Conservation (phyloP, 2,888 invertebrate genomes). For the Heteromyza rotundicornis region DNA sequence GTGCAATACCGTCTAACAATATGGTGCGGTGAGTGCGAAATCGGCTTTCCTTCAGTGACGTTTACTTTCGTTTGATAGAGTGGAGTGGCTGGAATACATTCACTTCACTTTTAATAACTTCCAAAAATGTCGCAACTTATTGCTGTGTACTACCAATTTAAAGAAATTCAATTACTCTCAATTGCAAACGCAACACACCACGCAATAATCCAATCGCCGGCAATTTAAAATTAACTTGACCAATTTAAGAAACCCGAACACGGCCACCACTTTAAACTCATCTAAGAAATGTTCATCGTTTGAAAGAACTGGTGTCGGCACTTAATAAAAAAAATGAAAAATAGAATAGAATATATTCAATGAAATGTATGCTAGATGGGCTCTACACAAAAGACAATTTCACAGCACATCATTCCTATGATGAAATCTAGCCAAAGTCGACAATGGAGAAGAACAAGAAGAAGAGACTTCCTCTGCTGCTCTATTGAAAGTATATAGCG, state of each 20-base stretch:
- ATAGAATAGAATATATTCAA: not conserved
- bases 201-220: slow-evolving; percentile 25
- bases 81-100: no score
- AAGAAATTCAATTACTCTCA: slow-evolving; percentile 20
- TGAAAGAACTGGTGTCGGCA: no score
- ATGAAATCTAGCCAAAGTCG: not conserved
- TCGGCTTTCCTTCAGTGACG: no score
- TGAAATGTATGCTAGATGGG: not conserved
- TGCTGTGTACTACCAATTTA: no score
- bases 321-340: not conserved
- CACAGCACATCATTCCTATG: not conserved
- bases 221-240: slow-evolving; percentile 12
- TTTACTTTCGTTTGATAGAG: no score
- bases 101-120: not conserved
- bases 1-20: no score
- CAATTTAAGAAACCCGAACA: slow-evolving; percentile 15
- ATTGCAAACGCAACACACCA: slow-evolving; percentile 18
- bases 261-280: no score
- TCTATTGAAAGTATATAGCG: no score
- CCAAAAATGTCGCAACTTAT: no score
- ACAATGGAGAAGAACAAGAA: not conserved
- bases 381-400: not conserved
- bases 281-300: no score
- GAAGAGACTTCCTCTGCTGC: not conserved
- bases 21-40: no score